Base-by-base conservation (phyloP, 2,888 invertebrate species). In the Ceratothoa steindachneri region DNA sequence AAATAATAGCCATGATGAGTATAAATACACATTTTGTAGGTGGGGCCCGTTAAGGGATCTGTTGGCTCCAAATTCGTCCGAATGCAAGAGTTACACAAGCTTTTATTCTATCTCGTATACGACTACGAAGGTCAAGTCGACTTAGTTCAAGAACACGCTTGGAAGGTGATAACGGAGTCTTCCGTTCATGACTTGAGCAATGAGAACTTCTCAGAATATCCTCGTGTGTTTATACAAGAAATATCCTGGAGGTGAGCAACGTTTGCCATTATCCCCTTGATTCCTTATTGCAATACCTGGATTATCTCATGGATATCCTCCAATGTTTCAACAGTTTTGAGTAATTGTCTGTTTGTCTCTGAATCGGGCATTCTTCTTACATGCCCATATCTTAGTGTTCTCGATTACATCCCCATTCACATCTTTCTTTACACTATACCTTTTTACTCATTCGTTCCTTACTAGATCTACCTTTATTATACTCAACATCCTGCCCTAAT, bases 91-190 rank as follows among this genome's bases (percentile, higher is more conserved):
- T 82, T 92, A 53, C 92, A 93, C 82, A 87, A 89, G 80, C 87
- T 89, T 80, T 82, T 93, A 15, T 91, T 87, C 83, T 91, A 91
- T 82, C 82, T 92, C n/a, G 85, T 89, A 5, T 89, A 89, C 81
- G 88, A 87, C 60, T 86, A 88, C 81, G 83, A 85, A 30, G 86
- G 86, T 0, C n/a, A 85, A 24, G 81, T 65, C 19, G 80, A 68
- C 41, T 78, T 70, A 74, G 82, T 74, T 78, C 82, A 83, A 55
- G 69, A 69, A 68, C 67, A 72, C 7, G 70, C 75, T 5, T 78
- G 78, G 78, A 53, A 7, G 19, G 29, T 65, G 4, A 70, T 78
- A 9, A 30, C 28, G 0, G 60, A 71, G 0, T 55, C 67, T 3
- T 69, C 75, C 1, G 67, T 66, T 4, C 30, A 30, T 9, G 31